Evolutionary conservation across 2,888 invertebrate species (phyloP).

Genomic region (Toxonevra muliebris): DNA sequence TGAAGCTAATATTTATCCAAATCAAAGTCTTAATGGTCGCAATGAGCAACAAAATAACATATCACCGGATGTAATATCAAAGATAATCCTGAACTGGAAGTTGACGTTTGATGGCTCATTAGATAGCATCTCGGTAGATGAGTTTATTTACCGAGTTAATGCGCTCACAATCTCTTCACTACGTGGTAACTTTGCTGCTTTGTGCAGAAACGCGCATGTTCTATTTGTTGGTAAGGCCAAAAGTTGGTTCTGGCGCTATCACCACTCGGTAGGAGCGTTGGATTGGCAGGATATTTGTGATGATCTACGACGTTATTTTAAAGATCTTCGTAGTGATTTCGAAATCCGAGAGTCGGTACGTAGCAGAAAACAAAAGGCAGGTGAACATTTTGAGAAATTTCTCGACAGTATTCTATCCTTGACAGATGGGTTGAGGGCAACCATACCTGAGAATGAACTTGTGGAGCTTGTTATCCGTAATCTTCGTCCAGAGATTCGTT

Average conservation of each 20-base stretch:
- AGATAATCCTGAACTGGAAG: constrained; percentile 6
- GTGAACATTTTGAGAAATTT: constrained; percentile 13
- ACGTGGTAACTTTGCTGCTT: too few species aligned
- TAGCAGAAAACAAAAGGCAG: constrained; percentile 13
- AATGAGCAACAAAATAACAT: too few species aligned
- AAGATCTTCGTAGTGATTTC: constrained; percentile 7
- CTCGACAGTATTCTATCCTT: neutral
- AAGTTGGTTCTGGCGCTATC: constrained; percentile 28
- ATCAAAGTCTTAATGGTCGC: too few species aligned
- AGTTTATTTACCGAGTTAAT: too few species aligned
- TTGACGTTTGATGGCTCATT: too few species aligned
- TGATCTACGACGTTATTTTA: constrained; percentile 5
- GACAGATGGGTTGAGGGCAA: constrained; percentile 5
- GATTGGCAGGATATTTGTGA: constrained; percentile 7
- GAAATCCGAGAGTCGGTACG: constrained; percentile 7
- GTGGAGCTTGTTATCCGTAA: constrained; percentile 6
- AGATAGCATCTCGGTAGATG: too few species aligned
- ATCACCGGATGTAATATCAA: constrained; percentile 3
- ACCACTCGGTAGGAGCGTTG: constrained; percentile 7
- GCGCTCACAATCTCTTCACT: too few species aligned
- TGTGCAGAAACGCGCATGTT: too few species aligned
- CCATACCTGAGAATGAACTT: constrained; percentile 2
- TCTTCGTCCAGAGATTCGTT: constrained; percentile 10
- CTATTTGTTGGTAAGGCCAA: constrained; percentile 19
- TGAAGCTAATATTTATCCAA: too few species aligned